phyloP scores from a whole-genome alignment of 2,113 vertebrate species.

The Leptocoma aspasia region DNA sequence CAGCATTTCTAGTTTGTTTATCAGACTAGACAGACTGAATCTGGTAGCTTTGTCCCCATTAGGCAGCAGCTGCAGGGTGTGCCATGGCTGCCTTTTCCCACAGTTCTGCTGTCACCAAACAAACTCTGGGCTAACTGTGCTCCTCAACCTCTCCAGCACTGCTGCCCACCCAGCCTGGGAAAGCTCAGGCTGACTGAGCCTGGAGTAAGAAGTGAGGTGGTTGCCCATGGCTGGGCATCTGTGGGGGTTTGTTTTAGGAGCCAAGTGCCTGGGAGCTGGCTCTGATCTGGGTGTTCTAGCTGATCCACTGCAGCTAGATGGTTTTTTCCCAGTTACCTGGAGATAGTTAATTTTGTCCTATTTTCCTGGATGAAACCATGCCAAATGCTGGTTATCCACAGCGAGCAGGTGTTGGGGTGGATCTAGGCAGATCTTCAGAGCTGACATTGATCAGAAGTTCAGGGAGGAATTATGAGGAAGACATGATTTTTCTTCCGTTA shows the following conservation, averaged over 20 bases:
- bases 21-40: not conserved
- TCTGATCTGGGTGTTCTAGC: not conserved
- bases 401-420: not conserved
- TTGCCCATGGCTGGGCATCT: not conserved
- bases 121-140: rapidly evolving
- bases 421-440: not conserved
- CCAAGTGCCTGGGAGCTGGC: not conserved
- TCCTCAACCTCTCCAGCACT: rapidly evolving
- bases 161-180: not conserved
- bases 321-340: not conserved
- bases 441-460: rapidly evolving
- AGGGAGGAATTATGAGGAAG: rapidly evolving
- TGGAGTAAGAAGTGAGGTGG: not conserved
- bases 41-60: rapidly evolving
- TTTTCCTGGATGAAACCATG: not conserved
- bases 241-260: not conserved
- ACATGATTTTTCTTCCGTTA: not conserved
- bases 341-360: not conserved
- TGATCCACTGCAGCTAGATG: not conserved
- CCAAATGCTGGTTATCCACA: not conserved
- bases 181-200: not conserved
- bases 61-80: not conserved
- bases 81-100: rapidly evolving
- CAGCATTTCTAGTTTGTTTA: not conserved
- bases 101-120: not conserved